These are phyloP conservation scores for Hippopotamus amphibius DNA, from an alignment of 2,113 vertebrate species.

Conservation along the genomic window DNA sequence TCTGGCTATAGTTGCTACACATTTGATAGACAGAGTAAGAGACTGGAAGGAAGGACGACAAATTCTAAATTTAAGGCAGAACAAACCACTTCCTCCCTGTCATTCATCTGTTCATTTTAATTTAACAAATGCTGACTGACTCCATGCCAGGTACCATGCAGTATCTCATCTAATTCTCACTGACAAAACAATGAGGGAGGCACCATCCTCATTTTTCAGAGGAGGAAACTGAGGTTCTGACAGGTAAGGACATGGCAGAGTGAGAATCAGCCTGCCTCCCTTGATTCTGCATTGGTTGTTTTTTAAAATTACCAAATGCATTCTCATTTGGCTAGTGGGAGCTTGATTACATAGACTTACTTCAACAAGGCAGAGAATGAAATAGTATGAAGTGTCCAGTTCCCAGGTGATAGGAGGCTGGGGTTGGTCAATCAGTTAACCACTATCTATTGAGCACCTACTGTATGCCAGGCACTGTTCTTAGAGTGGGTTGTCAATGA, in stretches of 20 bases:
- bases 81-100: too few species aligned
- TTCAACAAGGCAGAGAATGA: not conserved
- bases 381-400: not conserved
- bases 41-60: not conserved
- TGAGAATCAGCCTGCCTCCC: not conserved
- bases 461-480: rapidly evolving
- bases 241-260: not conserved
- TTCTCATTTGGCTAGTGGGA: not conserved
- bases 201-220: not conserved
- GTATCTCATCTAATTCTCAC: not conserved
- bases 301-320: not conserved
- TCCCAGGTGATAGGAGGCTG: not conserved
- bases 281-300: not conserved
- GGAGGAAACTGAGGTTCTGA: not conserved
- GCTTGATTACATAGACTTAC: not conserved
- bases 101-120: not conserved
- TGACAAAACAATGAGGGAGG: too few species aligned
- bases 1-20: too few species aligned
- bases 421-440: not conserved
- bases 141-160: rapidly evolving
- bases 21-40: not conserved
- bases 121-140: rapidly evolving
- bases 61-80: not conserved
- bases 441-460: too few species aligned
- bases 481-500: not conserved